A percentile compares a stretch with the other conserved stretches of the same genome.
Conservation (phyloP, 2,113 vertebrate species). For the Halcyon malimbica region DNA sequence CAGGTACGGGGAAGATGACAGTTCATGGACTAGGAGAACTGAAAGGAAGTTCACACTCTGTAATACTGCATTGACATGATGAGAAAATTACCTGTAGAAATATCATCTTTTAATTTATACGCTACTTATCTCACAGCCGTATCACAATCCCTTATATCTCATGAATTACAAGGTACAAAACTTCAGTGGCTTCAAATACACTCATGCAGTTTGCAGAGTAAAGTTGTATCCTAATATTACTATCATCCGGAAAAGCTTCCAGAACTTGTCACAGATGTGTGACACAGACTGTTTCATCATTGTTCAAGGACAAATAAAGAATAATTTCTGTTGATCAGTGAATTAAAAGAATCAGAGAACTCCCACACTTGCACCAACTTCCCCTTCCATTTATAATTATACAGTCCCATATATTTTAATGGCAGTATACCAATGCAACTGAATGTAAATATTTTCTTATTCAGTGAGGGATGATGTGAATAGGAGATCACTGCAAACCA, state of each 20-base stretch:
- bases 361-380: not conserved
- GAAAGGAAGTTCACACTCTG: not conserved
- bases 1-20: not conserved
- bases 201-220: not conserved
- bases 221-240: not conserved
- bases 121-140: not conserved
- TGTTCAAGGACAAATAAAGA: constrained; percentile 65
- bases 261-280: not conserved
- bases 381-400: not conserved
- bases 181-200: not conserved
- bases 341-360: not conserved
- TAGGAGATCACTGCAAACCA: constrained; percentile 8
- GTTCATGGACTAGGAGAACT: not conserved
- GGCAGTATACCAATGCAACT: not conserved
- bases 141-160: not conserved
- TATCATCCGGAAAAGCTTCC: not conserved
- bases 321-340: constrained; percentile 52
- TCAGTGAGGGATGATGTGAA: not conserved
- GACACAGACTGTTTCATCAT: constrained; percentile 27
- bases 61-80: not conserved
- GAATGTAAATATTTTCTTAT: not conserved
- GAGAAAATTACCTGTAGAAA: not conserved
- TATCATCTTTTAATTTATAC: not conserved
- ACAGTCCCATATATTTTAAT: not conserved
- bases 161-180: not conserved